phyloP scores from a whole-genome alignment of 2,113 vertebrate genomes.

The Mesoclemmys tuberculata region DNA sequence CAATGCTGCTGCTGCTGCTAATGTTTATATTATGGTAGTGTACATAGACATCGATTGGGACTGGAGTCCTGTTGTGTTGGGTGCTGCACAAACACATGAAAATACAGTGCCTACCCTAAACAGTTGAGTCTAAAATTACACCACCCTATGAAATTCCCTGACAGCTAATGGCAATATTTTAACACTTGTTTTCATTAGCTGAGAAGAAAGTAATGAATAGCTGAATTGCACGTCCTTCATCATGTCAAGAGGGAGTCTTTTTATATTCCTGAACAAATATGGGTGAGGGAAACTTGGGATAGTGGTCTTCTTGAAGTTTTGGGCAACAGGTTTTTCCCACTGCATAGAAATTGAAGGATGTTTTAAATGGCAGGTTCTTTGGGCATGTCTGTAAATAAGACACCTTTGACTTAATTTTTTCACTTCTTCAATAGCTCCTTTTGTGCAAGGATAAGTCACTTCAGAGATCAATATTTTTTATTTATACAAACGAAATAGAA shows the following conservation, averaged over 20 bases:
- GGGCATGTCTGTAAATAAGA: not conserved
- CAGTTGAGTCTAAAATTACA: conserved; percentile 1
- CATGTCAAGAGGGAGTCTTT: not conserved
- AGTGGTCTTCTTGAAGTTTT: not conserved
- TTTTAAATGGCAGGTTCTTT: not conserved
- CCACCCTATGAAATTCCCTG: not conserved
- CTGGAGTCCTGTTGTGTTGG: not conserved
- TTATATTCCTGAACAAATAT: not conserved
- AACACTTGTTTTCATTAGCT: conserved; percentile 40
- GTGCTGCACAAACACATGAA: not conserved
- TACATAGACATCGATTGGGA: not conserved
- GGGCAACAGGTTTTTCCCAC: not conserved
- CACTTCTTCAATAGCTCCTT: not conserved
- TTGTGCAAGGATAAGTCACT: not conserved
- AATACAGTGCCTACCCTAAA: not conserved
- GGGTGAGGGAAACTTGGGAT: not conserved
- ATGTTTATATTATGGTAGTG: not conserved
- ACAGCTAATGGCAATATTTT: not conserved
- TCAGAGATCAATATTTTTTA: not conserved
- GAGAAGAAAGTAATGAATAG: conserved; percentile 18
- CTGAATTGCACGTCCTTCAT: not conserved
- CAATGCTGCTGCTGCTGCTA: not conserved
- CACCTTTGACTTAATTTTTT: not conserved
- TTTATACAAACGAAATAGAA: not conserved
- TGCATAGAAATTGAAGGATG: not conserved